These are phyloP conservation scores for Acropora yongei DNA, from an alignment of 64 coral and sea anemone species.

Conservation along the genomic window DNA sequence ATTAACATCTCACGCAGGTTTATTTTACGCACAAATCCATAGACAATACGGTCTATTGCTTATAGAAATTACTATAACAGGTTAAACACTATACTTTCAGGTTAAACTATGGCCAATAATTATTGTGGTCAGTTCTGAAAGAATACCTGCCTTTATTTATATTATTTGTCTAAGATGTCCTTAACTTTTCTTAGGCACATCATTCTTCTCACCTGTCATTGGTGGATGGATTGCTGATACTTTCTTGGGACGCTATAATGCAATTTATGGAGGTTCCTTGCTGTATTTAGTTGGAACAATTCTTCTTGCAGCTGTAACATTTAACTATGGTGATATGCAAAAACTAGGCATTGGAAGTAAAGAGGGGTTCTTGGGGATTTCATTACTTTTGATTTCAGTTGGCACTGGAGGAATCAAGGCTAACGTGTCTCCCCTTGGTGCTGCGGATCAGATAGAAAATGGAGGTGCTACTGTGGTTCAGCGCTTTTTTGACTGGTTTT, in stretches of 20 bases:
- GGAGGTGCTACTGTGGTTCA: conserved; percentile 39
- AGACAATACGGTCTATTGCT: too few species aligned
- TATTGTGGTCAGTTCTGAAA: too few species aligned
- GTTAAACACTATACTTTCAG: too few species aligned
- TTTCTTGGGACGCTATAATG: conserved; percentile 74
- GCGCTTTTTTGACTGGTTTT: conserved; percentile 80
- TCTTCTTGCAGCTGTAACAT: conserved; percentile 51
- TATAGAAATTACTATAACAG: too few species aligned
- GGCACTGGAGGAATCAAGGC: conserved; percentile 86
- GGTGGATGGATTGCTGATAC: conserved; percentile 79
- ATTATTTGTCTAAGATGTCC: not conserved
- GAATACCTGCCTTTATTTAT: too few species aligned
- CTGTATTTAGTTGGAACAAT: conserved; percentile 70
- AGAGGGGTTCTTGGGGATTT: conserved; percentile 52
- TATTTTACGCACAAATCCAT: too few species aligned
- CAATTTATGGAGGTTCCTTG: conserved; percentile 73
- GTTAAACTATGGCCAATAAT: too few species aligned
- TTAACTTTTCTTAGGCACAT: conserved; percentile 49
- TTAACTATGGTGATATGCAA: conserved; percentile 5
- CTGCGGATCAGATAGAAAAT: conserved; percentile 68
- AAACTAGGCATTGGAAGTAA: conserved; percentile 14
- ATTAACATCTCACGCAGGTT: too few species aligned
- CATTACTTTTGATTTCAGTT: conserved; percentile 50
- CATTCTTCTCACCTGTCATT: conserved; percentile 74
- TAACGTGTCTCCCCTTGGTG: conserved; percentile 75